Conservation (phyloP, 2,113 vertebrate genomes). For the Tamias sibiricus region DNA sequence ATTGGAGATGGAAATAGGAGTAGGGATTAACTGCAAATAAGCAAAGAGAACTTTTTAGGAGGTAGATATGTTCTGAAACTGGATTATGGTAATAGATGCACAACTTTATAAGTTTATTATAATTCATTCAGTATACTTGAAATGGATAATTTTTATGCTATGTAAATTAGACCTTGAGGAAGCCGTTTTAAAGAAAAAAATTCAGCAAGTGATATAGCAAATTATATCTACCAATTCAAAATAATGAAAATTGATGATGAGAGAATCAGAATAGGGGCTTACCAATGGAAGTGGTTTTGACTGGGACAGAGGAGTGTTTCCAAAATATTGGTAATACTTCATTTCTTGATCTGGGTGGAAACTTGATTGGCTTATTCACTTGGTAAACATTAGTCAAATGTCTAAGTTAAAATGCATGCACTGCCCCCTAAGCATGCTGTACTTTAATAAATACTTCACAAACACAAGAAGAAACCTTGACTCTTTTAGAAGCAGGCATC, state of each 20-base stretch:
- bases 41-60: background rate
- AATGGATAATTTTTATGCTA: background rate
- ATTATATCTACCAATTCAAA: background rate
- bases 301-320: background rate
- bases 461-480: background rate
- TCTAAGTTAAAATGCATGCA: background rate
- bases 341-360: background rate
- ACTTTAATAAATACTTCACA: background rate
- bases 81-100: background rate
- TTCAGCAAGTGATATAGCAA: background rate
- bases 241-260: background rate
- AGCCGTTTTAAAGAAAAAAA: background rate
- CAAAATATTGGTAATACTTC: background rate
- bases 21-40: background rate
- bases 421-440: background rate
- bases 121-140: background rate
- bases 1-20: accelerated
- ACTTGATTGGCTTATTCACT: background rate
- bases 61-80: background rate
- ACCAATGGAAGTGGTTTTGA: background rate
- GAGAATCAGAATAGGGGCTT: background rate
- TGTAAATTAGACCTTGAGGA: background rate
- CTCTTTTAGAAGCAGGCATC: background rate
- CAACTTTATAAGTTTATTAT: background rate
- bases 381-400: background rate